Percentiles rank a stretch among this genome's conserved stretches.
These are phyloP conservation scores for Eospalax fontanierii DNA, from an alignment of 2,797 vertebrate species.

Conservation along the genomic window DNA sequence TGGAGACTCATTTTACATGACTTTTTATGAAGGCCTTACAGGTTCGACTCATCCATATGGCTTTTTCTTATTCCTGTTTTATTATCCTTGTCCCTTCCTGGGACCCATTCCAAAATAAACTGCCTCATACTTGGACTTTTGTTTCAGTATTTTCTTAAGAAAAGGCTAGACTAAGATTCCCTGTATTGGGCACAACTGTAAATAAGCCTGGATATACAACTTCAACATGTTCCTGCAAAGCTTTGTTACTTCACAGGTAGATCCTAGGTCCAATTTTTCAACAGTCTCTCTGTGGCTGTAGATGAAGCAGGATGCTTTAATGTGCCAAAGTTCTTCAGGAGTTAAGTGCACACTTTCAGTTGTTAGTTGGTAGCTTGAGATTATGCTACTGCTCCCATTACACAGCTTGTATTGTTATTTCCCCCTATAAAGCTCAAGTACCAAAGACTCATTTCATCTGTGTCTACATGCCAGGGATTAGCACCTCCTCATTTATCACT, in stretches of 20 bases:
- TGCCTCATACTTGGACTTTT: background rate
- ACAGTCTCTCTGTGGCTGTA: background rate
- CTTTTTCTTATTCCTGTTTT: background rate
- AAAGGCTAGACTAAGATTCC: background rate
- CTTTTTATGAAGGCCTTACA: background rate
- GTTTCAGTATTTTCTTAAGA: background rate
- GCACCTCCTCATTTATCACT: background rate
- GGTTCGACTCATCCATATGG: background rate
- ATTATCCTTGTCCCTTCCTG: background rate
- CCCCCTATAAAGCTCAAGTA: background rate
- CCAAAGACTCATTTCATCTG: background rate
- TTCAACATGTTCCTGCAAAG: background rate
- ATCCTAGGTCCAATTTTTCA: slow-evolving; percentile 1
- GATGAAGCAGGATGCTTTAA: background rate
- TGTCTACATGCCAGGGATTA: background rate
- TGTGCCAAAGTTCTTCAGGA: background rate
- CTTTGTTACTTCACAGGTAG: background rate
- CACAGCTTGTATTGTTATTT: background rate
- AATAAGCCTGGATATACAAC: background rate
- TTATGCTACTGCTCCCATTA: background rate
- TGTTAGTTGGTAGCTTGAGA: background rate
- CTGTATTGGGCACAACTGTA: background rate
- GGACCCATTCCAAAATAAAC: slow-evolving; percentile 22
- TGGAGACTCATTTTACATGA: background rate
- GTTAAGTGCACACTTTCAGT: background rate